These are phyloP conservation scores for Prietella phreatophila DNA, from an alignment of 2,113 vertebrate species.

Conservation along the genomic window DNA sequence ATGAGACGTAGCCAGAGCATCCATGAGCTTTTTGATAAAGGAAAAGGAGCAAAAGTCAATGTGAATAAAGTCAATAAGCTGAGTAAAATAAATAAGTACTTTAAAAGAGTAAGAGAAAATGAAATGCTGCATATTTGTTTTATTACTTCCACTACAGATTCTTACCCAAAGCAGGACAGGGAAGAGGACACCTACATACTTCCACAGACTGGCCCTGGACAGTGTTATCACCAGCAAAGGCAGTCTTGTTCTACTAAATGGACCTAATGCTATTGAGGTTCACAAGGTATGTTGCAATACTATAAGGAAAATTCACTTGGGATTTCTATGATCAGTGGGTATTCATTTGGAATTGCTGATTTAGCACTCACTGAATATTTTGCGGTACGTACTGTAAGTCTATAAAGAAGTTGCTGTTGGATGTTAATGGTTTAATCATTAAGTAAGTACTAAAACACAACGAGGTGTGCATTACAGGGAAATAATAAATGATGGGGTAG, in stretches of 20 bases:
- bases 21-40: slow-evolving; percentile 58
- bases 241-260: slow-evolving; percentile 65
- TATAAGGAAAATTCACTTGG: neutral
- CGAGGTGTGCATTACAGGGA: neutral
- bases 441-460: neutral
- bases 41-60: slow-evolving; percentile 60
- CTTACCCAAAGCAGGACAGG: slow-evolving; percentile 50
- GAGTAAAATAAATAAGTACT: neutral
- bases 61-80: neutral
- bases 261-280: slow-evolving; percentile 64
- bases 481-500: neutral
- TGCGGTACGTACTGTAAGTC: no score
- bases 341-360: neutral
- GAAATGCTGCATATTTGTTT: neutral
- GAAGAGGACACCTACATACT: slow-evolving; percentile 16
- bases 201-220: slow-evolving; percentile 49
- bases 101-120: neutral
- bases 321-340: neutral
- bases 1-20: slow-evolving; percentile 62
- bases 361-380: neutral
- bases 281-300: slow-evolving; percentile 60
- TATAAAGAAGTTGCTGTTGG: neutral
- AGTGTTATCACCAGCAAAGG: slow-evolving; percentile 65
- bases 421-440: neutral
- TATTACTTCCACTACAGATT: slow-evolving; percentile 50